Conservation (phyloP, 2,888 invertebrate genomes). For the Acanthococcus lagerstroemiae region DNA sequence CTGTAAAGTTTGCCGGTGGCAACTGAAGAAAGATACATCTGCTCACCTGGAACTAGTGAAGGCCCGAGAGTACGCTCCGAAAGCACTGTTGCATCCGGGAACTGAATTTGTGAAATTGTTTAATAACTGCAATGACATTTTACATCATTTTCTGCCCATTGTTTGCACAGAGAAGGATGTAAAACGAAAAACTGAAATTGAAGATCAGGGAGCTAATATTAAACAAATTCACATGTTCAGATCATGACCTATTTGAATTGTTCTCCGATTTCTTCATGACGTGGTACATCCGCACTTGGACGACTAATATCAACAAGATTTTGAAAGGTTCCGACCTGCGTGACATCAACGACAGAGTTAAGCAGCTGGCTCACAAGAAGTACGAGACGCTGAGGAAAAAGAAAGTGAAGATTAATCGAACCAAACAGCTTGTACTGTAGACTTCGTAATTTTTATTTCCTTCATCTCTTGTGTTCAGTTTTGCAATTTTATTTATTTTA, state of each 20-base stretch:
- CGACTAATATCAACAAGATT: neutral
- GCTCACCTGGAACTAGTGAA: constrained; percentile 1
- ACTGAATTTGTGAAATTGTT: neutral
- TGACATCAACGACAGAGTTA: neutral
- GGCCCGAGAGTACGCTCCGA: constrained; percentile 1
- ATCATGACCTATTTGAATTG: neutral
- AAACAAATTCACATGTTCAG: neutral
- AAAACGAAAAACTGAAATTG: neutral
- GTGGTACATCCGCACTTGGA: neutral
- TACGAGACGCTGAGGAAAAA: neutral
- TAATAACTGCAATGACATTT: neutral
- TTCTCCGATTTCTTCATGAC: neutral
- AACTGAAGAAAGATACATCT: neutral
- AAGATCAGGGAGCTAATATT: neutral
- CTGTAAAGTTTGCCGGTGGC: constrained; percentile 3
- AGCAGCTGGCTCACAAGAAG: neutral
- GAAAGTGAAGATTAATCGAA: neutral
- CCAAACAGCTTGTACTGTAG: neutral
- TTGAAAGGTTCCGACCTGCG: neutral
- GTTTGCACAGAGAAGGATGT: neutral
- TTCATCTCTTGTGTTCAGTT: no score
- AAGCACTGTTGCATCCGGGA: neutral
- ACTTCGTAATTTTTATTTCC: no score
- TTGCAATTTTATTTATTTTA: no score
- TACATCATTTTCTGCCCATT: neutral